Evolutionary conservation across 2,113 vertebrate genomes (phyloP).

Genomic region (Plecotus auritus): DNA sequence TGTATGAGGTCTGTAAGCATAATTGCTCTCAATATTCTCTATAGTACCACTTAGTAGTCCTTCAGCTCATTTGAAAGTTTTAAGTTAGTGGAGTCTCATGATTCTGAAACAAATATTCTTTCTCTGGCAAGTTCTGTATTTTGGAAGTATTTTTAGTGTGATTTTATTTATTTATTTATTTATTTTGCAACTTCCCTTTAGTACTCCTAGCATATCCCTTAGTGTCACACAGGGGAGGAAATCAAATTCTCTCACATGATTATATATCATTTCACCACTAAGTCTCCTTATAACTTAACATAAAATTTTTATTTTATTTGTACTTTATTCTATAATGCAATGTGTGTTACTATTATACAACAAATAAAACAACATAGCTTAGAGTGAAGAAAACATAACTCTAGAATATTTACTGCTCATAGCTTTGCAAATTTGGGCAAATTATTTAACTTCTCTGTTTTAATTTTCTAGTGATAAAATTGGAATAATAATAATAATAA

Average conservation of each 20-base stretch:
- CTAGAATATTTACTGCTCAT: neutral
- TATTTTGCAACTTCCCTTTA: neutral
- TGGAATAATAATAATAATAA: neutral
- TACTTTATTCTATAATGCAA: neutral
- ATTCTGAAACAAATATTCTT: slow-evolving; percentile 5
- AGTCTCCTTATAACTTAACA: neutral
- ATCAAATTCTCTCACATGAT: neutral
- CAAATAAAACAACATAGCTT: neutral
- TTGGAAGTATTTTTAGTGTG: neutral
- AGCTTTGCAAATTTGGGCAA: neutral
- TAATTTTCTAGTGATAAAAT: neutral
- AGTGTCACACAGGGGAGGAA: neutral
- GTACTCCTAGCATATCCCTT: neutral
- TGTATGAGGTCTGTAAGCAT: neutral
- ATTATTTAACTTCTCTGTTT: neutral
- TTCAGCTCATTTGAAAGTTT: neutral
- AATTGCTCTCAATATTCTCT: neutral
- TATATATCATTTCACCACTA: neutral
- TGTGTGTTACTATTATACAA: neutral
- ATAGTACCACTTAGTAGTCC: neutral
- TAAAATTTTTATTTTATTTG: neutral
- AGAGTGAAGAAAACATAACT: neutral
- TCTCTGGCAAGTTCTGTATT: neutral
- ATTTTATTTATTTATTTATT: neutral
- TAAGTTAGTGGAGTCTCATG: neutral